These are phyloP conservation scores for Scatophagus argus DNA, from an alignment of 2,113 vertebrate species.

Conservation along the genomic window DNA sequence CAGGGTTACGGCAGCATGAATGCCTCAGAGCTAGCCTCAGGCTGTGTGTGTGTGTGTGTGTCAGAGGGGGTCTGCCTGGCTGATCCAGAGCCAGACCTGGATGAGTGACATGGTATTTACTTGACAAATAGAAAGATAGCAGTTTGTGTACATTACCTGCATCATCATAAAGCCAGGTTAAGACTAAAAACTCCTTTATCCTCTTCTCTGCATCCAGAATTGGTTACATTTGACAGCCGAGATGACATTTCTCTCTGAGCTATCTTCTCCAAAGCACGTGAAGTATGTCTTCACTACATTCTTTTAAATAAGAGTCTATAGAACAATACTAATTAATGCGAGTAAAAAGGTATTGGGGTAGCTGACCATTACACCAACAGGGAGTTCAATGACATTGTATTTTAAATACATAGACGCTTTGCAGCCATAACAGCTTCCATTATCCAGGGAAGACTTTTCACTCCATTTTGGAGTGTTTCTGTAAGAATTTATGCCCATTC, in stretches of 20 bases:
- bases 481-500: too few relatives aligned
- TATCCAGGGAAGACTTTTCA: too few relatives aligned
- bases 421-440: too few relatives aligned
- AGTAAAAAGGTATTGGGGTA: too few relatives aligned
- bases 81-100: constrained; percentile 44
- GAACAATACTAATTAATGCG: too few relatives aligned
- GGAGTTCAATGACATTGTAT: too few relatives aligned
- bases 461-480: too few relatives aligned
- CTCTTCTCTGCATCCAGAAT: neutral
- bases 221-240: neutral
- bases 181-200: neutral
- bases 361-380: too few relatives aligned
- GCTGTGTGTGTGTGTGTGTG: constrained; percentile 23
- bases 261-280: neutral
- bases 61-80: constrained; percentile 35
- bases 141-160: constrained; percentile 5
- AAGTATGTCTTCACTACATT: neutral
- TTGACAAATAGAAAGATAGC: constrained; percentile 12
- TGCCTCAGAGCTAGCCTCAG: constrained; percentile 69
- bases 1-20: constrained; percentile 61
- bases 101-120: constrained; percentile 28
- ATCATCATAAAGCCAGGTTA: constrained; percentile 13
- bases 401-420: too few relatives aligned
- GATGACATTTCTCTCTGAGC: neutral
- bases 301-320: too few relatives aligned